Percentiles rank a stretch among this genome's conserved stretches.
Conservation (phyloP, 2,113 vertebrate species). For the Montifringilla adamsi region DNA sequence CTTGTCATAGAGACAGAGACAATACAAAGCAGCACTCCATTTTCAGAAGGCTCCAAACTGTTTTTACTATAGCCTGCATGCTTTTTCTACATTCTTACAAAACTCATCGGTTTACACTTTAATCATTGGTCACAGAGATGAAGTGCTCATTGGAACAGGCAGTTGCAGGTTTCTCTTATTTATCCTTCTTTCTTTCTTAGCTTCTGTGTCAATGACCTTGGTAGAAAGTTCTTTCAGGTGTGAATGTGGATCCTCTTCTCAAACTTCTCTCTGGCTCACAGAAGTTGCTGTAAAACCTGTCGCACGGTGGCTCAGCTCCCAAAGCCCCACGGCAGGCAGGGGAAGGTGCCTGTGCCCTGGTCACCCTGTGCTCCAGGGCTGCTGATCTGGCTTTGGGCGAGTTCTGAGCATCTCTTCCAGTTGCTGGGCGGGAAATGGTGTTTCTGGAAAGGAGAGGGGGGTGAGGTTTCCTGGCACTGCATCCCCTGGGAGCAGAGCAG, state of each 20-base stretch:
- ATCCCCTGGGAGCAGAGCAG: neutral
- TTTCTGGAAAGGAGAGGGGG: neutral
- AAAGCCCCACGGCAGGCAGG: rapidly evolving
- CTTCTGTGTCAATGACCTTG: neutral
- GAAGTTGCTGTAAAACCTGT: neutral
- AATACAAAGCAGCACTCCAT: neutral
- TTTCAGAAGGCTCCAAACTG: neutral
- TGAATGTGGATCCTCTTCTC: neutral
- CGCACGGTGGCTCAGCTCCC: neutral
- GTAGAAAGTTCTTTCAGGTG: neutral
- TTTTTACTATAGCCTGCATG: neutral
- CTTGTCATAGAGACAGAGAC: neutral
- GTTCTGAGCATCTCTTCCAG: neutral
- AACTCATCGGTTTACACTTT: neutral
- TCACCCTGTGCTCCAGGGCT: neutral
- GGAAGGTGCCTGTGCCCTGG: neutral
- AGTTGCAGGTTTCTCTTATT: neutral
- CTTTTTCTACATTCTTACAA: neutral
- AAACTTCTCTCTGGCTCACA: neutral
- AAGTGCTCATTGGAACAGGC: neutral
- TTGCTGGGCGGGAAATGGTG: neutral
- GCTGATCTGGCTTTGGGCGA: rapidly evolving
- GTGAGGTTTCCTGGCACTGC: constrained; percentile 15
- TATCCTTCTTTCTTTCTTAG: neutral
- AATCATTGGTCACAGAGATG: neutral